These are phyloP conservation scores for Pelecanoides urinatrix DNA, from an alignment of 2,113 vertebrate genomes.

Conservation along the genomic window DNA sequence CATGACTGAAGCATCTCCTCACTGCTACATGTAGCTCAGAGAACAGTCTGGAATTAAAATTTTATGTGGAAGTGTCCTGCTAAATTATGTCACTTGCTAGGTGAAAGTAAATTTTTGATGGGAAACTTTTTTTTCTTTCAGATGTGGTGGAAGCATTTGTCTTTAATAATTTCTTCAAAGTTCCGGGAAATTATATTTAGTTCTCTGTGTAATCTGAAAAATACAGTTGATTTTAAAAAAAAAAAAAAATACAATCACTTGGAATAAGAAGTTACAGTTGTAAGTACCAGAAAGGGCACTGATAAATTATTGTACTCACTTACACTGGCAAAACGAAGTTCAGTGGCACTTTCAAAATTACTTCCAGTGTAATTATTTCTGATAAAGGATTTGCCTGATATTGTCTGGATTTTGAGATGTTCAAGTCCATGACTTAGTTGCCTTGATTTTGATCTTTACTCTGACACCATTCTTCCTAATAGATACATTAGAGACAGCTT, in stretches of 20 bases:
- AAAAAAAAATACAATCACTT: neutral
- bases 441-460: neutral
- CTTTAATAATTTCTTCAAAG: neutral
- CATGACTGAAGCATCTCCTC: neutral
- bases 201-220: neutral
- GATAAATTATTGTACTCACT: neutral
- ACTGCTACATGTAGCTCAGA: neutral
- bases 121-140: neutral
- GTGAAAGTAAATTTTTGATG: neutral
- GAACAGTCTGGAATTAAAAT: neutral
- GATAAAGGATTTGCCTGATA: neutral
- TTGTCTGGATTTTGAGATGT: neutral
- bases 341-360: neutral
- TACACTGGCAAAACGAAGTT: neutral
- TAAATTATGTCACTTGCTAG: neutral
- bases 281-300: neutral
- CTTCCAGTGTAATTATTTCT: neutral
- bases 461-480: accelerated
- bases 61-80: neutral
- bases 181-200: neutral
- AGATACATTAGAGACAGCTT: neutral
- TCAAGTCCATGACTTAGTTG: neutral
- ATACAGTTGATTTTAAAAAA: neutral
- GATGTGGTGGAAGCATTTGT: neutral
- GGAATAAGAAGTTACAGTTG: neutral